Percentiles rank a stretch among this genome's conserved stretches.
Evolutionary conservation across 2,113 vertebrate genomes (phyloP).

Genomic region (Leucopsar rothschildi): DNA sequence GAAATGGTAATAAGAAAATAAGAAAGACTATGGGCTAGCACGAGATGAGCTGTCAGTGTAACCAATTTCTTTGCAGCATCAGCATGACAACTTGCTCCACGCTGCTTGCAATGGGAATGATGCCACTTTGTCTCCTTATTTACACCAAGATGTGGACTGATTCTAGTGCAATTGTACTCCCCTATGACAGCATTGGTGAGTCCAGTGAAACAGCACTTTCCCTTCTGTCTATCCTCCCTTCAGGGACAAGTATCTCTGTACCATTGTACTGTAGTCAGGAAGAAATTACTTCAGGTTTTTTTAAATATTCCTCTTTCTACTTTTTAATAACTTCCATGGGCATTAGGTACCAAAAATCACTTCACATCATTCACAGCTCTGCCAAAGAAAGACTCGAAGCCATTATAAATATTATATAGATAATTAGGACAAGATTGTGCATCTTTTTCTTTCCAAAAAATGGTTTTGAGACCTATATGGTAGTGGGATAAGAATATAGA

Average conservation of each 20-base stretch:
- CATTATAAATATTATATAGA: background rate
- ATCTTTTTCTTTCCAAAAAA: background rate
- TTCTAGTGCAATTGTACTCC: constrained; percentile 77
- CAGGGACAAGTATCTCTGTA: background rate
- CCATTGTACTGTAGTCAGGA: background rate
- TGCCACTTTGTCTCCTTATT: constrained; percentile 91
- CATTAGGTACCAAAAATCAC: background rate
- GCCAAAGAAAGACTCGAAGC: background rate
- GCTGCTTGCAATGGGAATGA: constrained; percentile 92
- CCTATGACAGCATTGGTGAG: constrained; percentile 91
- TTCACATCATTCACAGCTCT: background rate
- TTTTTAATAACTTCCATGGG: background rate
- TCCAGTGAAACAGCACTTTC: background rate
- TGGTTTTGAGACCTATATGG: fast-evolving
- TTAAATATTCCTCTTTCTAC: background rate
- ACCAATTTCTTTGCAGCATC: constrained; percentile 77
- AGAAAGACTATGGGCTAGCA: background rate
- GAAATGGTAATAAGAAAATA: background rate
- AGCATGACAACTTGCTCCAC: constrained; percentile 98
- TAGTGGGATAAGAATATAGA: background rate
- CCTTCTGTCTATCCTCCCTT: background rate
- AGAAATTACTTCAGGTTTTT: background rate
- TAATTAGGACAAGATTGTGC: background rate
- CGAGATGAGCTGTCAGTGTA: background rate
- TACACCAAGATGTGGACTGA: constrained; percentile 89